These are phyloP conservation scores for Hydrolagus colliei DNA, from an alignment of 2,797 vertebrate genomes.

Conservation along the genomic window DNA sequence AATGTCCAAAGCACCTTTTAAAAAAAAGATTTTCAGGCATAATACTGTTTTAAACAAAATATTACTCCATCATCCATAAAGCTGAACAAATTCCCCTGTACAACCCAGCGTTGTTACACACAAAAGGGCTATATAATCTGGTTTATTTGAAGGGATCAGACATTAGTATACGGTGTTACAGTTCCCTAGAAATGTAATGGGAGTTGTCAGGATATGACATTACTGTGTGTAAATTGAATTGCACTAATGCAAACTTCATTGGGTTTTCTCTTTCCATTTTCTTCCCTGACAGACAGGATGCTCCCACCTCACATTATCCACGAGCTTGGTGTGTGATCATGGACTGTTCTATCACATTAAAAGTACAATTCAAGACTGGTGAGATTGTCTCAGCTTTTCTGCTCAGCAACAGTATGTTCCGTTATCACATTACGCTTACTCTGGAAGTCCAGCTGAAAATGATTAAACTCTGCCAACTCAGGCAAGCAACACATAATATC, in stretches of 20 bases:
- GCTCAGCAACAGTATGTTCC: too few relatives aligned
- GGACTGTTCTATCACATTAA: background rate
- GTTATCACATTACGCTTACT: background rate
- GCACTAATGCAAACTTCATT: background rate
- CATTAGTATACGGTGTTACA: background rate
- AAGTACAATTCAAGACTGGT: background rate
- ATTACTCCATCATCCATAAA: constrained; percentile 2
- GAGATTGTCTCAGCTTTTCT: background rate
- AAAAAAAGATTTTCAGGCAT: background rate
- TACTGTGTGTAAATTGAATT: constrained; percentile 4
- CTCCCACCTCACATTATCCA: background rate
- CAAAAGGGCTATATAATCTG: background rate
- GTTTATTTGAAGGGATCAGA: constrained; percentile 1
- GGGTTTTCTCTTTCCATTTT: background rate
- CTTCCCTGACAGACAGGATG: background rate
- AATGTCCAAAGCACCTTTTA: too few relatives aligned
- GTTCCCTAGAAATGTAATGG: background rate
- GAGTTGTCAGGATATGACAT: background rate
- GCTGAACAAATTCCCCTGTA: background rate
- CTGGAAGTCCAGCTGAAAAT: background rate
- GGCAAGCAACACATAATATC: background rate
- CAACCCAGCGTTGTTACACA: background rate
- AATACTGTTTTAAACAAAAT: background rate
- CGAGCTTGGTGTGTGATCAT: background rate
- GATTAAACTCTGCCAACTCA: background rate